These are phyloP conservation scores for Blennius ocellaris DNA, from an alignment of 2,113 vertebrate genomes.

Conservation along the genomic window DNA sequence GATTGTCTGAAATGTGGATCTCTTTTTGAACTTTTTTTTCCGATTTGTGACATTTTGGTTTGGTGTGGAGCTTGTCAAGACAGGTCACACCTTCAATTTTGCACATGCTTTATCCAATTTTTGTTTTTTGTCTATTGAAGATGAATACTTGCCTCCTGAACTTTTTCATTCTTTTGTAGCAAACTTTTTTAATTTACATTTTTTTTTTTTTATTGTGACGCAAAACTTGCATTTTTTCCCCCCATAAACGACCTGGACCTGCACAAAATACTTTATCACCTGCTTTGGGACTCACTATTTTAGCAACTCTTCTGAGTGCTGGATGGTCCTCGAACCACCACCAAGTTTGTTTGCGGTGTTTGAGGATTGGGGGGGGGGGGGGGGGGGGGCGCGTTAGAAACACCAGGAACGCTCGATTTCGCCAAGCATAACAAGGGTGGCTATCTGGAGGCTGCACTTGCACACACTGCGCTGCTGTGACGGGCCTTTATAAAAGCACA, in stretches of 20 bases:
- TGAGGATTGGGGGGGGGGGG: too few relatives aligned
- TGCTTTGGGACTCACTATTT: not conserved
- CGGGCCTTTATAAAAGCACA: conserved; percentile 73
- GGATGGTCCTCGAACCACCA: too few relatives aligned
- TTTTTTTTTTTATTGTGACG: not conserved
- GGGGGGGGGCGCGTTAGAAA: conserved; percentile 60
- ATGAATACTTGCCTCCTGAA: not conserved
- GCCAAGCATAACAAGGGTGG: conserved; percentile 80
- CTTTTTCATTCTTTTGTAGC: not conserved
- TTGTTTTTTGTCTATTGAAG: not conserved
- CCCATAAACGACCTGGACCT: too few relatives aligned
- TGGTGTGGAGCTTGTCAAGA: not conserved
- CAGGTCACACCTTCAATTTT: conserved; percentile 24
- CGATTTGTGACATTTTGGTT: conserved; percentile 8
- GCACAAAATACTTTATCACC: not conserved
- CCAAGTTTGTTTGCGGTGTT: conserved; percentile 55
- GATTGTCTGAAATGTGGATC: conserved; percentile 26
- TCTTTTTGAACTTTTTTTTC: not conserved
- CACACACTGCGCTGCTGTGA: conserved; percentile 75
- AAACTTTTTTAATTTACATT: not conserved
- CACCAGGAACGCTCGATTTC: conserved; percentile 73
- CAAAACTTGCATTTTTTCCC: not conserved
- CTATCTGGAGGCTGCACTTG: conserved; percentile 66
- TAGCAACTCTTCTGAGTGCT: too few relatives aligned
- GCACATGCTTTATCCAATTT: not conserved